phyloP scores from a whole-genome alignment of 2,113 vertebrate genomes.

The Dermatemys mawii region DNA sequence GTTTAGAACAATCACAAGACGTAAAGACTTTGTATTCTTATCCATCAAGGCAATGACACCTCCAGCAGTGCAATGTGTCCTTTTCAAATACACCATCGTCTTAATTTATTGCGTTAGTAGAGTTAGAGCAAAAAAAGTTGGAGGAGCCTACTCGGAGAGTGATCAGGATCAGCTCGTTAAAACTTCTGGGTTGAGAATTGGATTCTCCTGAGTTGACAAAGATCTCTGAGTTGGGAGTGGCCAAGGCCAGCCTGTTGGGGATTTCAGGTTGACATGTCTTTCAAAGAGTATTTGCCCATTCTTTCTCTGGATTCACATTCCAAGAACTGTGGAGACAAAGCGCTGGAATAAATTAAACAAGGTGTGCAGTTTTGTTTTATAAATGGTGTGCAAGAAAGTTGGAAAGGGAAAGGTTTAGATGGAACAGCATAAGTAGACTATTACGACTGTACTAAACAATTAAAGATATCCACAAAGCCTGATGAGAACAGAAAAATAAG shows the following conservation, averaged over 20 bases:
- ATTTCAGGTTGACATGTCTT: conserved; percentile 49
- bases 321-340: conserved; percentile 39
- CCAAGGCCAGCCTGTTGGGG: neutral
- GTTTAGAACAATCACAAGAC: neutral
- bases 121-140: neutral
- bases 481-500: neutral
- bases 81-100: conserved; percentile 8
- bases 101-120: neutral
- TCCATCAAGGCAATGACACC: neutral
- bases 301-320: conserved; percentile 21
- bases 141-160: neutral
- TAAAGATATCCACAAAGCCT: neutral
- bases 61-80: neutral
- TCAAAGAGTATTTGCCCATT: conserved; percentile 37
- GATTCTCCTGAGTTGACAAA: neutral
- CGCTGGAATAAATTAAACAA: conserved; percentile 38
- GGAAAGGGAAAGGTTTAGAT: neutral
- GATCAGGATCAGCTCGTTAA: neutral
- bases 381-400: neutral
- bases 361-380: neutral
- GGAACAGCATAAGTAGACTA: neutral
- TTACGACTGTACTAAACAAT: neutral
- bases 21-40: neutral
- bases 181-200: neutral
- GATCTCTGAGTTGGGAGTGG: conserved; percentile 25